Base-by-base conservation (phyloP, 1,140 invertebrate genomes). In the Zophobas morio region DNA sequence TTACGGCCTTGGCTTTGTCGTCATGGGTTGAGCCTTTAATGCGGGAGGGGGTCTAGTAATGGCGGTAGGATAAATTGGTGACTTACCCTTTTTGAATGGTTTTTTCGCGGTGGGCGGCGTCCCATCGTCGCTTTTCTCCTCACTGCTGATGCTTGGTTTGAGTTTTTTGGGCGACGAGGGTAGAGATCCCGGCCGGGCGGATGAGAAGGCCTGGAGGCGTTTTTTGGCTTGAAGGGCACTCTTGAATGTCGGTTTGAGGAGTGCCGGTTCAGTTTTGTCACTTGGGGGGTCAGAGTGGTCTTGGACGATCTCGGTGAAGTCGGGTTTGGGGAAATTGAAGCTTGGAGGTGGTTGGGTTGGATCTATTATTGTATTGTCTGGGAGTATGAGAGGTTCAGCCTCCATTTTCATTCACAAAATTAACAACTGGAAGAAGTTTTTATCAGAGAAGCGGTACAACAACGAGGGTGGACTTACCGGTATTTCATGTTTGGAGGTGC, bases 191-290 rank as follows among this genome's bases (percentile, higher is more conserved):
- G 54, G 46, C 33, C 73, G 57, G 35, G 37, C 46, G 6, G 36
- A n/a, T 33, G 79, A 80, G 77, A 84, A 86, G 1, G 85, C 83
- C 75, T 83, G 82, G n/a, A 86, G 72, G 36, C 85, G 80, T 76
- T 84, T 84, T 77, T 86, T 86, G 0, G 84, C 84, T 63, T 82
- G 80, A 54, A 77, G 54, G 42, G 60, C 37, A 51, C 76, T 77
- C 66, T 81, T 83, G 6, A 77, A 75, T 6, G 70, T 78, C 32
- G 80, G 36, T 51, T 81, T 81, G 6, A 37, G 0, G 1, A 39
- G 34, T 3, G 36, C 34, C 8, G 37, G 49, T n/a, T 56, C 39
- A 6, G 4, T 39, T 34, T 71, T 70, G 32, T 76, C 74, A 5
- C 36, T 6, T 6, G 60, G 1, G 33, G 8, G n/a, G 35, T 63